These are phyloP conservation scores for Neodon shergylaensis DNA, from an alignment of 2,113 vertebrate species.

Conservation along the genomic window DNA sequence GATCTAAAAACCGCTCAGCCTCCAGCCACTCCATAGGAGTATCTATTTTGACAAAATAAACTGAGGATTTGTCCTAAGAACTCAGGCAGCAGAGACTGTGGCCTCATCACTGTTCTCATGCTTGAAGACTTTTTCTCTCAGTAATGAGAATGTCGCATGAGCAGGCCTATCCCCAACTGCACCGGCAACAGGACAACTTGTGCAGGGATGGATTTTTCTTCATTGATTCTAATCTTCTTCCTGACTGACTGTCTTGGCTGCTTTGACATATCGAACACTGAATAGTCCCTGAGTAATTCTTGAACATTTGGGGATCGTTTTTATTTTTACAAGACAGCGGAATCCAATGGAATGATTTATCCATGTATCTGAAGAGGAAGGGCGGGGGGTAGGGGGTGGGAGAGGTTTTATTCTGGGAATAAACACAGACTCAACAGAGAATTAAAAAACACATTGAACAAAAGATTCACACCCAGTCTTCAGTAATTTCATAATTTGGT, in stretches of 20 bases:
- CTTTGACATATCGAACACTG: slow-evolving; percentile 88
- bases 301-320: slow-evolving; percentile 87
- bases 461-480: slow-evolving; percentile 59
- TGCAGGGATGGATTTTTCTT: slow-evolving; percentile 87
- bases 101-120: slow-evolving; percentile 68
- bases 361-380: slow-evolving; percentile 80
- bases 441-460: slow-evolving; percentile 65
- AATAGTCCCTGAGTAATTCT: slow-evolving; percentile 89
- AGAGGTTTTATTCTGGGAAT: slow-evolving; percentile 73
- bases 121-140: slow-evolving; percentile 83
- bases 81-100: slow-evolving; percentile 68
- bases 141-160: slow-evolving; percentile 80
- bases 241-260: slow-evolving; percentile 86
- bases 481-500: slow-evolving; percentile 83
- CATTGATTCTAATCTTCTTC: slow-evolving; percentile 90
- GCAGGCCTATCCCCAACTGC: slow-evolving; percentile 79
- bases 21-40: slow-evolving; percentile 22
- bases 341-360: slow-evolving; percentile 88
- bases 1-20: slow-evolving; percentile 16
- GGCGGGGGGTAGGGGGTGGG: neutral
- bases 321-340: slow-evolving; percentile 89
- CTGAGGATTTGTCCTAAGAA: slow-evolving; percentile 82
- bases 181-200: slow-evolving; percentile 83
- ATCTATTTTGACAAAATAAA: slow-evolving; percentile 71
- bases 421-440: slow-evolving; percentile 66